A percentile compares a stretch with the other conserved stretches of the same genome.
Conservation (phyloP, 2,797 vertebrate species). For the Babyrousa celebensis region DNA sequence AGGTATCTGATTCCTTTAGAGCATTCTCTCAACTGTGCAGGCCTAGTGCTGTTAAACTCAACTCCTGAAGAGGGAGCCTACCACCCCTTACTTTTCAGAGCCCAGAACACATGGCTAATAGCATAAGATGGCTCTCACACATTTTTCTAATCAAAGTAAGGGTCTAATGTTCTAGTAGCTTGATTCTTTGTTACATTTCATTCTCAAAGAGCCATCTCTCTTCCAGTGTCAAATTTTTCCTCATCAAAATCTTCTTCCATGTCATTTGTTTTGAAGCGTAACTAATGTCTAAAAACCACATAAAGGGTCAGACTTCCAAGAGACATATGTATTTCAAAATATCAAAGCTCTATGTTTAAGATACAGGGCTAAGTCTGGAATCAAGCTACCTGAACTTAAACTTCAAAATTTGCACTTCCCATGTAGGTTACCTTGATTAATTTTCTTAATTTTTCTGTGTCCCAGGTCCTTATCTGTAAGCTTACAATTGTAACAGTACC, state of each 20-base stretch:
- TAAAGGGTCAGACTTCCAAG: not conserved
- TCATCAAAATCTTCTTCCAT: not conserved
- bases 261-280: not conserved
- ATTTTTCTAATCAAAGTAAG: slow-evolving; percentile 33
- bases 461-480: not conserved
- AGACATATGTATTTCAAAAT: not conserved
- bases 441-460: not conserved
- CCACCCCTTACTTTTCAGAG: not conserved
- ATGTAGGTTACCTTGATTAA: not conserved
- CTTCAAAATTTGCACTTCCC: not conserved
- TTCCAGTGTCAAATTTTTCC: not conserved
- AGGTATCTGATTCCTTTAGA: not conserved
- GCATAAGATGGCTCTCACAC: not conserved
- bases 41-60: not conserved
- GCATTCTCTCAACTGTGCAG: not conserved
- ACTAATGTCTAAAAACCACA: not conserved
- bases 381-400: not conserved
- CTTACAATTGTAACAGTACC: not conserved
- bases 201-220: not conserved
- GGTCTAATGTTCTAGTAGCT: not conserved
- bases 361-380: not conserved
- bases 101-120: not conserved
- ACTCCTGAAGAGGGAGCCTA: not conserved
- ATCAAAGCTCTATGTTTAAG: not conserved
- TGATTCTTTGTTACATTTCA: not conserved